Base-by-base conservation (phyloP, 2,113 vertebrate species). In the Trematomus loennbergii region DNA sequence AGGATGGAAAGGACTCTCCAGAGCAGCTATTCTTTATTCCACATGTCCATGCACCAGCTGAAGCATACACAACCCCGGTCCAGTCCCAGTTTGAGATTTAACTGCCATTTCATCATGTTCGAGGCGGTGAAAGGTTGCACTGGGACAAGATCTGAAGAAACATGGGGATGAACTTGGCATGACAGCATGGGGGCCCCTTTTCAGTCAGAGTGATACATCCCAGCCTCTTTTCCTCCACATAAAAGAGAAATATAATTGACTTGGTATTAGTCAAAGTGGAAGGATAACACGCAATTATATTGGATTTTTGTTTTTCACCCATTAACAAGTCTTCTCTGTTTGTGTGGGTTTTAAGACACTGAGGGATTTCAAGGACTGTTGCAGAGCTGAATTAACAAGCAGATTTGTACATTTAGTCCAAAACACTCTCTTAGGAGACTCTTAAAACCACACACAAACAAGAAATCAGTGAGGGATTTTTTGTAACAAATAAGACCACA, bases 1-100 rank as follows among this genome's bases (percentile, higher is more conserved):
- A 50, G 79, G 87, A 81, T 46, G 75, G 83, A 72, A 22, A 70
- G 82, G 55, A 40, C 73, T 91, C 78, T 87, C 79, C 71, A 75
- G 66, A 71, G 77, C 50, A 11, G 75, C 72, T 57, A 79, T 90
- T 76, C 74, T 87, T 91, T 78, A 87, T 79, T 87, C 55, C 69
- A 84, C 85, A 74, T 86, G 91, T 89, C 88, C 49, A 8, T 5
- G 80, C 70, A 82, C 72, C 85, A 86, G 70, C 70, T 67, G 70
- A 84, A 78, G 57, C 85, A 74, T 64, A 36, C 65, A 72, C 81
- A 58, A 53, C 46, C 62, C 76, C 66, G 20, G 62, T 72, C 65
- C 71, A 74, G 62, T 72, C 82, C 62, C 69, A 76, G 66, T 61
- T 54, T 50, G 9, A 58, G 68, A 75, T 84, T 57, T 65, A 54